phyloP scores from a whole-genome alignment of 2,888 invertebrate species.

The Microctonus brassicae region DNA sequence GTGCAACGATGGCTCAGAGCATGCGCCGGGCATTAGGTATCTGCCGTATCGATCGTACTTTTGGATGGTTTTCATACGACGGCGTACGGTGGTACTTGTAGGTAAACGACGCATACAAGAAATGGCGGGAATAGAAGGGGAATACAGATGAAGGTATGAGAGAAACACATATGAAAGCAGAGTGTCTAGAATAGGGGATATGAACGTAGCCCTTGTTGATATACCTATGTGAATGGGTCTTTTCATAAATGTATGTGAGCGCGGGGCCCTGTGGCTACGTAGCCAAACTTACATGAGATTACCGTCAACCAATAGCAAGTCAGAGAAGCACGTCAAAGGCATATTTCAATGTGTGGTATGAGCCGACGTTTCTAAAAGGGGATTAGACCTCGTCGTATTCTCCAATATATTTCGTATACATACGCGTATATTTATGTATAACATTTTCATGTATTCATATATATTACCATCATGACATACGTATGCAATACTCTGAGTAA shows the following conservation, averaged over 20 bases:
- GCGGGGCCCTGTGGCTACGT: constrained; percentile 62
- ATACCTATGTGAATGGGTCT: constrained; percentile 57
- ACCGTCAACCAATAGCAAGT: constrained; percentile 64
- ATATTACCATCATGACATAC: constrained; percentile 25
- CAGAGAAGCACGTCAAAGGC: constrained; percentile 65
- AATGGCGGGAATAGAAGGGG: constrained; percentile 2
- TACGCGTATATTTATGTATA: constrained; percentile 8
- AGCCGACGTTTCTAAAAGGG: constrained; percentile 65
- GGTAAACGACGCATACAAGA: constrained; percentile 33
- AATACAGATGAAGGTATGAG: constrained; percentile 22
- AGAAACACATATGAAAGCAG: constrained; percentile 35
- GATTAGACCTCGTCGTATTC: constrained; percentile 65
- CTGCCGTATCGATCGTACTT: constrained; percentile 67
- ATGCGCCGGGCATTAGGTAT: constrained; percentile 66
- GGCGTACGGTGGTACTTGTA: constrained; percentile 27
- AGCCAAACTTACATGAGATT: constrained; percentile 67
- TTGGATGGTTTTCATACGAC: constrained; percentile 10
- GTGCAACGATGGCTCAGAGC: constrained; percentile 46
- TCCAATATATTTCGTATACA: constrained; percentile 49
- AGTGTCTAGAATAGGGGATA: constrained; percentile 41
- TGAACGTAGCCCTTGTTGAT: constrained; percentile 34
- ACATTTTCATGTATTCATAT: neutral
- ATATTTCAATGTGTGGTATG: constrained; percentile 63
- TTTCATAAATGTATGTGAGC: constrained; percentile 38
- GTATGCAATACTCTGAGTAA: neutral